Percentiles rank a stretch among this genome's conserved stretches.
phyloP scores from a whole-genome alignment of 2,113 vertebrate species.

The Corythornis cristatus region DNA sequence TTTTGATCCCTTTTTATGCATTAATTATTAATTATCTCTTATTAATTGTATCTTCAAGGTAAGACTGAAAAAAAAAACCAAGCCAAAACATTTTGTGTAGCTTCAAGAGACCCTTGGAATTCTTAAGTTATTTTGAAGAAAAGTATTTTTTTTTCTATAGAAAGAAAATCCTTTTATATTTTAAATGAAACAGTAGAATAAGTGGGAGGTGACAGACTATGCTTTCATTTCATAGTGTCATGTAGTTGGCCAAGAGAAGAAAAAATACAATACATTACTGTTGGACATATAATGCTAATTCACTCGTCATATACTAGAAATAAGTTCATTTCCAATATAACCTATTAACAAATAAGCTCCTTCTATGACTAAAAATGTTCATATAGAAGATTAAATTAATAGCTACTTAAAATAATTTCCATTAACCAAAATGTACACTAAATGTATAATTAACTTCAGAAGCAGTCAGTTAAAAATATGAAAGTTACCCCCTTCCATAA shows the following conservation, averaged over 20 bases:
- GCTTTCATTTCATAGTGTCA: not conserved
- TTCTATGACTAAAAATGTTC: not conserved
- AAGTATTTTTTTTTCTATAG: not conserved
- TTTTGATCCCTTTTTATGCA: not conserved
- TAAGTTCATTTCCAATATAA: not conserved
- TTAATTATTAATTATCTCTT: not conserved
- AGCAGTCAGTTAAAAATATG: slow-evolving; percentile 60
- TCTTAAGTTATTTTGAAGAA: not conserved
- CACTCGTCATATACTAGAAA: not conserved
- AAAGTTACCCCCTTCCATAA: slow-evolving; percentile 46
- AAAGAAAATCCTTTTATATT: not conserved
- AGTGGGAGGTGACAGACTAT: not conserved
- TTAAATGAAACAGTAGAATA: not conserved
- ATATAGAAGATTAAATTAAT: slow-evolving; percentile 35
- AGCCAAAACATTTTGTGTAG: not conserved
- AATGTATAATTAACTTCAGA: slow-evolving; percentile 70
- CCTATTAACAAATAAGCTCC: not conserved
- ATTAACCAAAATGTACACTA: slow-evolving; percentile 49
- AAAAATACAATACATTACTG: not conserved
- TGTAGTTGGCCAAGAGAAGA: not conserved
- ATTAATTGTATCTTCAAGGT: not conserved
- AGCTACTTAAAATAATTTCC: slow-evolving; percentile 60
- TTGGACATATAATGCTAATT: not conserved
- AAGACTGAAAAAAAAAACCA: not conserved
- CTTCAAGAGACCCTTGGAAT: not conserved